Base-by-base conservation (phyloP, 2,888 invertebrate species). In the Sphaeridia pumilis region DNA sequence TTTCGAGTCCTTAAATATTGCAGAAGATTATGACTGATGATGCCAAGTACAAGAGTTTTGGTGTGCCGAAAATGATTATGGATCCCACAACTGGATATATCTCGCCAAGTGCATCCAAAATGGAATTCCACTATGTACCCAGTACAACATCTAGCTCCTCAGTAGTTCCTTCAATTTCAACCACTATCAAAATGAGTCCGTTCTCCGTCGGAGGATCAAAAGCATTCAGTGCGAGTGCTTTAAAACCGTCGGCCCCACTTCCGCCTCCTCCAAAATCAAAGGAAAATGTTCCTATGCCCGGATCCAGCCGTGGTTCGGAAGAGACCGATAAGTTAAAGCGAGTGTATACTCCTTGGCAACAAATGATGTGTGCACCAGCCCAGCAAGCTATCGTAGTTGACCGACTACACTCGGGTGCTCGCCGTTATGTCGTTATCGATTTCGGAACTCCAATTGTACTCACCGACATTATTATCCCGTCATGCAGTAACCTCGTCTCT, bases 381-480 rank as follows among this genome's bases (percentile, higher is more conserved):
- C 87, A 88, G 57, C 75, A 72, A 67, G 82, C 84, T 64, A 77
- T 93, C 56, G 84, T 92, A 20, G 87, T 93, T 42, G 92, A 93
- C 69, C 41, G 56, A 10, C 49, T 56, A 50, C 56, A 56, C 24
- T 54, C 53, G 7, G 56, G 56, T 38, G 56, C 56, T 20, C 75
- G 92, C n/a, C 78, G 92, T 53, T 90, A 85, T 73, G 88, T 92
- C 52, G 86, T 88, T 12, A 74, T 94, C 31, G 93, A 94, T 73
- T 90, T 94, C 70, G 90, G 92, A 3, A 82, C 85, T 63, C 81
- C 85, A 1, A 77, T 92, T 49, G 73, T 88, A 1, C 76, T 94
- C 35, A 93, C 92, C 0, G 93, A 93, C 70, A 74, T 92, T 63
- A 77, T 83, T 66, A 82, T 88, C 61, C 87, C 87, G 1, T 78